phyloP scores from a whole-genome alignment of 2,888 invertebrate genomes.

The Mesochorus sp. region DNA sequence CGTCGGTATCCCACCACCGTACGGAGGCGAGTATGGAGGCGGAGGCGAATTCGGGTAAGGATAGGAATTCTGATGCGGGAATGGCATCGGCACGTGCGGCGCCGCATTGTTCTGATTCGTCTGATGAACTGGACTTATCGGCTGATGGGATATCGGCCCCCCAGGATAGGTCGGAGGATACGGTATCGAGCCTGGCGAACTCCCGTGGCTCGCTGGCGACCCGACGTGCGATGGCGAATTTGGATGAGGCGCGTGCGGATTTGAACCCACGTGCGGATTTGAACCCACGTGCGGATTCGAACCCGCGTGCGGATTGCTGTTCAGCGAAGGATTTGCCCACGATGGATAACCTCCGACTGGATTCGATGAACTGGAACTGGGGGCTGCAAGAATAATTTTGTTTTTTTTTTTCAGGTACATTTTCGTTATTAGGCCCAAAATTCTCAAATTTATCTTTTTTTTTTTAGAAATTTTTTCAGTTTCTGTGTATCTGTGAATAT shows the following conservation, averaged over 20 bases:
- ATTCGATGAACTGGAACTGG: slow-evolving; percentile 5
- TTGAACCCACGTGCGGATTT: slow-evolving; percentile 26
- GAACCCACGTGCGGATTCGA: slow-evolving; percentile 42
- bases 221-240: slow-evolving; percentile 1
- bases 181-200: slow-evolving; percentile 22
- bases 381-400: slow-evolving; percentile 6
- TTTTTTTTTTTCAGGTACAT: too few species aligned
- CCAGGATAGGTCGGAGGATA: slow-evolving; percentile 51
- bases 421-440: too few species aligned
- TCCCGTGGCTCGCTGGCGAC: neutral
- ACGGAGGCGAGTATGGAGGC: slow-evolving; percentile 44
- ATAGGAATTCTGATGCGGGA: slow-evolving; percentile 14
- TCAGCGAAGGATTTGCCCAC: slow-evolving; percentile 58
- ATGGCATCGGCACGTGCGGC: slow-evolving; percentile 13
- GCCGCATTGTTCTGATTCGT: neutral
- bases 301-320: slow-evolving; percentile 15
- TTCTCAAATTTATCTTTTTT: too few species aligned
- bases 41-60: slow-evolving; percentile 47
- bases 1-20: slow-evolving; percentile 48
- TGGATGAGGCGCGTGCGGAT: slow-evolving; percentile 32
- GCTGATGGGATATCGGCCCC: slow-evolving; percentile 43
- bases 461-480: neutral
- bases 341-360: slow-evolving; percentile 40
- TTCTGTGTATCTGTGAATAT: neutral
- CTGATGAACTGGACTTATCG: slow-evolving; percentile 12